A percentile compares a stretch with the other conserved stretches of the same genome.
Conservation (phyloP, 2,888 invertebrate species). For the Parnassius smintheus region DNA sequence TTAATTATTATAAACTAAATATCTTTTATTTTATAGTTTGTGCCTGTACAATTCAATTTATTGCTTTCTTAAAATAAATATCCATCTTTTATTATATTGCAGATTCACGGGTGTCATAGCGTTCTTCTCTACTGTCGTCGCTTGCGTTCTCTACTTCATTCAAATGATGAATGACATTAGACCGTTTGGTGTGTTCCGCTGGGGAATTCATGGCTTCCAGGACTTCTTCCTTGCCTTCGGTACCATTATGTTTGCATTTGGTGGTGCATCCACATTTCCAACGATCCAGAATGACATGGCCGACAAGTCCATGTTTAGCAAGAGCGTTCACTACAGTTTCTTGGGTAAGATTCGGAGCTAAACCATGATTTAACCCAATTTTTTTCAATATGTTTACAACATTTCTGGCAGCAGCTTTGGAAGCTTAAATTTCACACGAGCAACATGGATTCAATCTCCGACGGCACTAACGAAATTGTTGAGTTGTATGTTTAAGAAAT, state of each 20-base stretch:
- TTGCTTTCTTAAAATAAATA: no score
- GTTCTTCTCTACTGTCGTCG: slow-evolving; percentile 81
- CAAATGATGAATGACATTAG: slow-evolving; percentile 81
- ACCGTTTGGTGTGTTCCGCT: slow-evolving; percentile 64
- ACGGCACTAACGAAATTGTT: no score
- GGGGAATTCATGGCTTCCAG: slow-evolving; percentile 74
- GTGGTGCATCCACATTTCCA: slow-evolving; percentile 88
- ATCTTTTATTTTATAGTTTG: no score
- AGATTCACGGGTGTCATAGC: slow-evolving; percentile 85
- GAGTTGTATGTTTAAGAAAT: no score
- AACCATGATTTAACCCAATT: background rate
- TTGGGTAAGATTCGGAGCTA: slow-evolving; percentile 63
- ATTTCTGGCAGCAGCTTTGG: no score
- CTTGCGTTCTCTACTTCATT: slow-evolving; percentile 83
- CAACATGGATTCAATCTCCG: no score
- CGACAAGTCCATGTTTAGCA: slow-evolving; percentile 83
- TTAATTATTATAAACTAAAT: no score
- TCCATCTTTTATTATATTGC: slow-evolving; percentile 30
- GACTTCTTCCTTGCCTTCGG: slow-evolving; percentile 87
- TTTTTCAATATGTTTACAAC: no score
- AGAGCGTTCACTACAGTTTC: slow-evolving; percentile 83
- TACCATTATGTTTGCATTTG: slow-evolving; percentile 86
- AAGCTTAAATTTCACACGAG: no score
- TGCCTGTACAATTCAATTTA: no score
- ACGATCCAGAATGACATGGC: slow-evolving; percentile 90